Evolutionary conservation across 2,888 invertebrate genomes (phyloP).

Genomic region (Oscheius myriophilus): DNA sequence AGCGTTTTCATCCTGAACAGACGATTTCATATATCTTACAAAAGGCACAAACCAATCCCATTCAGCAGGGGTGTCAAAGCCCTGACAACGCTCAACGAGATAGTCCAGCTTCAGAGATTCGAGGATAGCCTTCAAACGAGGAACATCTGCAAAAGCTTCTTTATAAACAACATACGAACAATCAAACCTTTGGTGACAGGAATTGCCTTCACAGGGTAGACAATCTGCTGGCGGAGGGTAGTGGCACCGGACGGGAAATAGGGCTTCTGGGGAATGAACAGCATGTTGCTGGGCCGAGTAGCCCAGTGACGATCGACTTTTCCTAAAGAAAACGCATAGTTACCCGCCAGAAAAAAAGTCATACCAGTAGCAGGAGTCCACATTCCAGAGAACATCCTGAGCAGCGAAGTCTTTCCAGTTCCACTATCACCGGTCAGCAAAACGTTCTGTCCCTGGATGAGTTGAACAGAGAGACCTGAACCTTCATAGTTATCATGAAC

Average conservation of each 20-base stretch:
- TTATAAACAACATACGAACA: not conserved
- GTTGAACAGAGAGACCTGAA: slow-evolving; percentile 73
- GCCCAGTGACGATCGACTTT: slow-evolving; percentile 67
- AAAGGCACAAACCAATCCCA: slow-evolving; percentile 61
- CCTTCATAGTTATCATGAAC: slow-evolving; percentile 24
- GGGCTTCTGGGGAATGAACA: slow-evolving; percentile 76
- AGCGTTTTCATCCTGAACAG: slow-evolving; percentile 79
- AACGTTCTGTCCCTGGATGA: slow-evolving; percentile 75
- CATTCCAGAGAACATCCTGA: slow-evolving; percentile 89
- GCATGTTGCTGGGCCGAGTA: slow-evolving; percentile 65
- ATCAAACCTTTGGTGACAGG: slow-evolving; percentile 57
- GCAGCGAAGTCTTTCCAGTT: slow-evolving; percentile 88
- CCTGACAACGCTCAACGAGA: slow-evolving; percentile 63
- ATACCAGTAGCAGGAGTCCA: slow-evolving; percentile 82
- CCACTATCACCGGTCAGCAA: slow-evolving; percentile 95
- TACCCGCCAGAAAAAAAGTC: not conserved
- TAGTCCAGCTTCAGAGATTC: slow-evolving; percentile 63
- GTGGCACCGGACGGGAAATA: slow-evolving; percentile 74
- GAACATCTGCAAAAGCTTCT: slow-evolving; percentile 43
- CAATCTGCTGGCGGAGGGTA: slow-evolving; percentile 74
- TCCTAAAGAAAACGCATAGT: slow-evolving; percentile 37
- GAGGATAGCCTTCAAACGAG: slow-evolving; percentile 56
- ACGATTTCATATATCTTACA: not conserved
- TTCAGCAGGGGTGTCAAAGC: slow-evolving; percentile 62
- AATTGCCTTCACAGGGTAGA: slow-evolving; percentile 66